These are phyloP conservation scores for Neoarius graeffei DNA, from an alignment of 2,113 vertebrate species.

Conservation along the genomic window DNA sequence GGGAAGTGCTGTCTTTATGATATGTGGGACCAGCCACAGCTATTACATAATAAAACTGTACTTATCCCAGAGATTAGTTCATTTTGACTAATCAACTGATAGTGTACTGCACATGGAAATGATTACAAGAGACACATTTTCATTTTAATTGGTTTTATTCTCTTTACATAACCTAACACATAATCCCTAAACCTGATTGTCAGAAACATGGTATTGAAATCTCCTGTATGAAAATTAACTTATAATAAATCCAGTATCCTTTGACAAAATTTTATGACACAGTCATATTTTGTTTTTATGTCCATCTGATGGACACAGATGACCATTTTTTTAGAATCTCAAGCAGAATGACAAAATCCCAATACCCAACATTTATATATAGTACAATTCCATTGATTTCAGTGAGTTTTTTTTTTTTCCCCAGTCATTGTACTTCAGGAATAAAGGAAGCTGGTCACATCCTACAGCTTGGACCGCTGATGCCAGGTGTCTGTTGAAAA, in stretches of 20 bases:
- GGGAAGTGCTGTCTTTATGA: neutral
- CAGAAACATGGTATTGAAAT: conserved; percentile 51
- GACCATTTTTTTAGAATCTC: neutral
- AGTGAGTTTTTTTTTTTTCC: no score
- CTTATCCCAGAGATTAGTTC: neutral
- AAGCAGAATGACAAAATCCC: neutral
- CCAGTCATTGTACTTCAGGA: neutral
- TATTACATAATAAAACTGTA: neutral
- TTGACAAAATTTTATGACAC: conserved; percentile 1
- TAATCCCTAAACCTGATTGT: conserved; percentile 69
- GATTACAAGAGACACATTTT: conserved; percentile 42
- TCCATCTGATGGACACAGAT: neutral
- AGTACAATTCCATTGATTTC: neutral
- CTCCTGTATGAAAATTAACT: conserved; percentile 8
- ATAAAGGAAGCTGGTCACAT: neutral
- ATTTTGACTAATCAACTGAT: neutral
- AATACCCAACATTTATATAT: neutral
- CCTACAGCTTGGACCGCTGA: neutral
- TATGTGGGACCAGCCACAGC: neutral
- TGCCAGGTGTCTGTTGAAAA: neutral
- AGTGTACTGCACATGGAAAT: conserved; percentile 10
- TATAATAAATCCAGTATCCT: conserved; percentile 20
- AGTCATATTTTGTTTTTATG: conserved; percentile 12
- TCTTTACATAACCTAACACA: conserved; percentile 46
- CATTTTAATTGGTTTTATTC: conserved; percentile 62